Base-by-base conservation (phyloP, 2,113 vertebrate species). In the Anolis sagrei region DNA sequence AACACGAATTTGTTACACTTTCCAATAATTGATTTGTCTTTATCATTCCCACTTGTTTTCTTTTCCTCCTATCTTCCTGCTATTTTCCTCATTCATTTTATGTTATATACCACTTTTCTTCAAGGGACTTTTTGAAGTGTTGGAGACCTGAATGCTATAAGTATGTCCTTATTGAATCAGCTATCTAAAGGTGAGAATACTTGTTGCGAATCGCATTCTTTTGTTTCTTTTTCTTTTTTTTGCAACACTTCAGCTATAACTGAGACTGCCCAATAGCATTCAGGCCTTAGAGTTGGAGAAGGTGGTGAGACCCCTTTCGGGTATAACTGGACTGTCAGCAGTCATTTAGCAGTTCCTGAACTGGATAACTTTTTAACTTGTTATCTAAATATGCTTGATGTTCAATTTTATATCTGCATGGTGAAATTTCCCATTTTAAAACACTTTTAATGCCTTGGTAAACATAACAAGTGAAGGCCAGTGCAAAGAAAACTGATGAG, bases 381-480 rank as follows among this genome's bases (percentile, higher is more conserved):
- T 76, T 19, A 70, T 48, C 64, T 84, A 76, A 74, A 83, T 51
- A n/a, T 36, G 23, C 34, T 72, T 72, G 51, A 61, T 72, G 72
- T 21, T 84, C 64, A 69, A 16, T 77, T 84, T 84, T 78, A 27
- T 77, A 69, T 85, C 79, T 85, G 49, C 29, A 70, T 85, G 54
- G 32, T 48, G 77, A 85, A 85, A 79, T 72, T 36, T 77, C 48
- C 77, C 83, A 76, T 75, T 91, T 69, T 79, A 1, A 72, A 83
- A 39, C 0, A 1, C 51, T 72, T 49, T 88, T 69, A 87, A 79
- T 0, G 0, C 88, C 87, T 89, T 74, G 5, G 78, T 29, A 23
- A 91, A 87, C 62, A 34, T 11, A 7, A 79, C 78, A 87, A 81
- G 81, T 84, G 51, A 73, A 91, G 90, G 86, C 75, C 64, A 49